Base-by-base conservation (phyloP, 2,797 vertebrate species). In the Manis javanica region DNA sequence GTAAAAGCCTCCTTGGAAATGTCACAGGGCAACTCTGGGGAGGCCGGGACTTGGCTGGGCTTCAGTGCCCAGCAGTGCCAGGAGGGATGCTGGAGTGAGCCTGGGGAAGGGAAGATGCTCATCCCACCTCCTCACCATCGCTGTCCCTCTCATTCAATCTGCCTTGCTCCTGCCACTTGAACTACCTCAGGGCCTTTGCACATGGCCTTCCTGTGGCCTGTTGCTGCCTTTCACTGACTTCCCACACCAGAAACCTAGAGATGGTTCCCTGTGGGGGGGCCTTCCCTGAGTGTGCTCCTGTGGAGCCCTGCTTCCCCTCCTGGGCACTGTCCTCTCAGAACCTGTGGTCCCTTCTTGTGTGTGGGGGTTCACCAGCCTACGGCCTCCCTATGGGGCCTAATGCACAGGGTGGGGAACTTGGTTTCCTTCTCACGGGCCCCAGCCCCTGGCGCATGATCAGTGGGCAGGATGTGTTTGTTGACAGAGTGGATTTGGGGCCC, bases 1-100 rank as follows among this genome's bases (percentile, higher is more conserved):
- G 94, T 98, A 98, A 90, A 98, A 98, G 95, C 97, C 95, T 94
- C 37, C 29, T 96, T 97, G 98, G 81, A 98, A 98, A 99, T 98
- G 98, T 98, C 98, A 98, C 71, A 94, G 97, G 98, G 98, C 97
- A 98, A 24, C 26, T 98, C 96, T 97, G 95, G 97, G 92, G 23
- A 7, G 78, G 90, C 94, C 0, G 89, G 82, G 61, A 34, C 85
- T 46, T 64, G 75, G 84, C 89, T 46, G 86, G 87, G 77, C 81
- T 29, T 7, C 53, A 49, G 75, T 61, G 91, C 59, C 51, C 7
- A 1, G 79, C 0, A 0, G 66, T 87, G 90, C 53, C 85, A 49
- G 69, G 71, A 79, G 51, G 69, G 49, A 14, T 4, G 55, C 39
- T 26, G 57, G 59, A 61, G 24, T 5, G 5, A 23, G 37, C 57